Conservation (phyloP, 2,113 vertebrate species). For the Amazona guildingii region DNA sequence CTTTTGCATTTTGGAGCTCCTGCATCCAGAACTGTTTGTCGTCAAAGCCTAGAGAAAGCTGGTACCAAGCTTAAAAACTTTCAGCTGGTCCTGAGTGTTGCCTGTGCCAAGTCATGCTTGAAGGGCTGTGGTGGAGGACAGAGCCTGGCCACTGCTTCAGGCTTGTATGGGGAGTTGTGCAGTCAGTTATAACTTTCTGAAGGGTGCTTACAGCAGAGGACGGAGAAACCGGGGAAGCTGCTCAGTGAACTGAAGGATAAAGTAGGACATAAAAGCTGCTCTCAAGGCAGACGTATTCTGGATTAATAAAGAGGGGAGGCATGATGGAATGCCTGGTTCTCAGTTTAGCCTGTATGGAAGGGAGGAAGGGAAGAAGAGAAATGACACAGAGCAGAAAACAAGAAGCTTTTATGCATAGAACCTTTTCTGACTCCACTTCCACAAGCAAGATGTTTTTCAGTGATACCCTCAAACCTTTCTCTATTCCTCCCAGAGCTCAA, state of each 20-base stretch:
- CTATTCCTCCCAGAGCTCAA: not conserved
- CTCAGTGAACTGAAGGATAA: not conserved
- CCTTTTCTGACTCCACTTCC: not conserved
- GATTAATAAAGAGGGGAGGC: not conserved
- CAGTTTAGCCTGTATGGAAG: not conserved
- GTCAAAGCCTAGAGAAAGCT: not conserved
- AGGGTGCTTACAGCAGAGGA: not conserved
- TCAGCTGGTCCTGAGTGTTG: not conserved
- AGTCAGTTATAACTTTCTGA: not conserved
- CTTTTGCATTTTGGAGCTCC: not conserved
- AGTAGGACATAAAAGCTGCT: not conserved
- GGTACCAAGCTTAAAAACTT: not conserved
- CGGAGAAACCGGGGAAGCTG: not conserved
- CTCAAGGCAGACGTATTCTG: not conserved
- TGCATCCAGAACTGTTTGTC: not conserved
- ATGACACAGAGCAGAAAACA: not conserved
- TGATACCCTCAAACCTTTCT: not conserved
- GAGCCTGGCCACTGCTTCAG: not conserved
- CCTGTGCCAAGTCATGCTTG: not conserved
- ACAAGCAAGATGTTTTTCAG: fast-evolving
- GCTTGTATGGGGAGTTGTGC: not conserved
- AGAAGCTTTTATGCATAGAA: not conserved
- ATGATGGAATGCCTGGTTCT: not conserved
- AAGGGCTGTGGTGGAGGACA: not conserved
- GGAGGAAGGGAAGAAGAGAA: not conserved